phyloP scores from a whole-genome alignment of 2,113 vertebrate species.

The Pan troglodytes region DNA sequence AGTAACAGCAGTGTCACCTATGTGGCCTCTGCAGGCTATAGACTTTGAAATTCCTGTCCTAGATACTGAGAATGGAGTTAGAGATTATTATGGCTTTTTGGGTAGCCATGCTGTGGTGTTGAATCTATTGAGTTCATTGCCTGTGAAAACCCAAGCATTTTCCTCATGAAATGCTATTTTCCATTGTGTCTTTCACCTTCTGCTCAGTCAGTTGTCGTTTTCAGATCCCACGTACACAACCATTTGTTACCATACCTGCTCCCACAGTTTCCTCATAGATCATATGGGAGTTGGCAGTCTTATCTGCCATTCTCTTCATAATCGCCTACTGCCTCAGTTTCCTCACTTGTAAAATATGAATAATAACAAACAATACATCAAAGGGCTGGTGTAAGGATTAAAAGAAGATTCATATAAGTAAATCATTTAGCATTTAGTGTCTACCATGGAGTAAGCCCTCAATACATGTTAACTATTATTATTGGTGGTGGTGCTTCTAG shows the following conservation, averaged over 20 bases:
- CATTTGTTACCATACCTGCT: background rate
- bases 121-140: background rate
- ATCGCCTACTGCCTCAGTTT: background rate
- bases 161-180: background rate
- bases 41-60: background rate
- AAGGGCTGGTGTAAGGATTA: background rate
- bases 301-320: background rate
- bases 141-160: background rate
- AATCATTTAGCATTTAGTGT: background rate
- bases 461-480: background rate
- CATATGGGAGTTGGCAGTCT: background rate
- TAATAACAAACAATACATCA: background rate
- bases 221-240: background rate
- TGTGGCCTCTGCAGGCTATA: background rate
- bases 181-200: background rate
- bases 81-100: background rate
- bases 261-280: background rate
- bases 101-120: background rate
- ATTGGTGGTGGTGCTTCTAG: background rate
- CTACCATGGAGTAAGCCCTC: background rate
- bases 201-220: background rate
- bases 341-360: background rate
- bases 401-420: background rate
- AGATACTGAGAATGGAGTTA: background rate
- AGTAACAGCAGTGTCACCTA: background rate